A percentile compares a stretch with the other conserved stretches of the same genome.
phyloP scores from a whole-genome alignment of 2,888 invertebrate genomes.

The Polydrusus tereticollis region DNA sequence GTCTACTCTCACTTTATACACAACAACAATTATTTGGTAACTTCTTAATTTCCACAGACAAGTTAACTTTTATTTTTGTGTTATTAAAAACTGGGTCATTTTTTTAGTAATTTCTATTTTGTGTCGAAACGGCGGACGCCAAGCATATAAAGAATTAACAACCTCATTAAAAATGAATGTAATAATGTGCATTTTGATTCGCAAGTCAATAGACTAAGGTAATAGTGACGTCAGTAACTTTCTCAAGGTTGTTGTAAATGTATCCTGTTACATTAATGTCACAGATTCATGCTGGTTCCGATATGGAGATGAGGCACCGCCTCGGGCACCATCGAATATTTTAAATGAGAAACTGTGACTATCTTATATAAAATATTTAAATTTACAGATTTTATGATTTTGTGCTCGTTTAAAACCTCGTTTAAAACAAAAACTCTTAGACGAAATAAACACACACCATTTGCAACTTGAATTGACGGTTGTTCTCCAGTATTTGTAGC shows the following conservation, averaged over 20 bases:
- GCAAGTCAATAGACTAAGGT: background rate
- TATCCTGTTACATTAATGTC: conserved; percentile 15
- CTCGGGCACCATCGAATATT: background rate
- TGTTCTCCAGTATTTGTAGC: too few relatives aligned
- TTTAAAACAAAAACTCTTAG: too few relatives aligned
- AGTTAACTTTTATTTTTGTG: background rate
- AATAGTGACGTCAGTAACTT: background rate
- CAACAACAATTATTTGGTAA: conserved; percentile 5
- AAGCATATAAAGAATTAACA: background rate
- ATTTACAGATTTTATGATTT: too few relatives aligned
- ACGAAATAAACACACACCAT: too few relatives aligned
- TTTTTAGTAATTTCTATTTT: background rate
- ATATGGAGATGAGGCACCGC: background rate
- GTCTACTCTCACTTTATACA: background rate
- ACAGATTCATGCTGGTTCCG: background rate
- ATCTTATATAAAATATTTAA: too few relatives aligned
- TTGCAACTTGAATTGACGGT: too few relatives aligned
- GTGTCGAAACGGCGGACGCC: background rate
- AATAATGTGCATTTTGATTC: background rate
- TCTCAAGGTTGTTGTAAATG: conserved; percentile 1
- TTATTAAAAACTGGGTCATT: background rate
- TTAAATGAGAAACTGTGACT: background rate
- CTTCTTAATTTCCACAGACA: background rate
- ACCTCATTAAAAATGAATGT: background rate
- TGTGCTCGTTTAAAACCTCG: too few relatives aligned